A percentile compares a stretch with the other conserved stretches of the same genome.
These are phyloP conservation scores for Imbricaverruca yamaguchii DNA, from an alignment of 2,888 invertebrate genomes.

Conservation along the genomic window DNA sequence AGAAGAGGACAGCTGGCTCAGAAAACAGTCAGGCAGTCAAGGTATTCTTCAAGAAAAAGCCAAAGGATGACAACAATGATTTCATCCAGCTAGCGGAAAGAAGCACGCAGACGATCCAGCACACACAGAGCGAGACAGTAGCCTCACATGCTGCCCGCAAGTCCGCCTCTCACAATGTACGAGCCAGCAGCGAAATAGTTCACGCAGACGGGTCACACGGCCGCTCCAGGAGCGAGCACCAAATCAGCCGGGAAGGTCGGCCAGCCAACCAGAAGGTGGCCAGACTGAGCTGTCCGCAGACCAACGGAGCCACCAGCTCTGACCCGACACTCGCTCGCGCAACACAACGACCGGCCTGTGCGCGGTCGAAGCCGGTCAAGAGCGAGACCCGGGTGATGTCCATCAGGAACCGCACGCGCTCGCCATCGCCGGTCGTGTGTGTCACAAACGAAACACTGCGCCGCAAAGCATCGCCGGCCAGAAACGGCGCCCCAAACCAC, in stretches of 20 bases:
- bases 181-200: not conserved
- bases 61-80: not conserved
- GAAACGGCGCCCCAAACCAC: not conserved
- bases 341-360: not conserved
- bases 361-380: not conserved
- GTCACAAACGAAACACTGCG: not conserved
- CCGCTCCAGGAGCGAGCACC: constrained; percentile 11
- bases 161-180: not conserved
- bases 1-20: not conserved
- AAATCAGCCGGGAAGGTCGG: not conserved
- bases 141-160: not conserved
- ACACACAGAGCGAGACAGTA: not conserved
- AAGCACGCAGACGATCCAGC: not conserved
- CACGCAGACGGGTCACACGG: not conserved
- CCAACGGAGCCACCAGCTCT: not conserved
- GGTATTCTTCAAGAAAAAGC: not conserved
- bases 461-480: no score
- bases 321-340: not conserved
- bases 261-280: not conserved
- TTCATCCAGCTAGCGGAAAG: not conserved
- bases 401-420: not conserved
- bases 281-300: not conserved
- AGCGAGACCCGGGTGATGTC: not conserved
- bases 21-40: not conserved
- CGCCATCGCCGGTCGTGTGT: not conserved